Conservation (phyloP, 2,888 invertebrate species). For the Rambutsinella grinnellia region DNA sequence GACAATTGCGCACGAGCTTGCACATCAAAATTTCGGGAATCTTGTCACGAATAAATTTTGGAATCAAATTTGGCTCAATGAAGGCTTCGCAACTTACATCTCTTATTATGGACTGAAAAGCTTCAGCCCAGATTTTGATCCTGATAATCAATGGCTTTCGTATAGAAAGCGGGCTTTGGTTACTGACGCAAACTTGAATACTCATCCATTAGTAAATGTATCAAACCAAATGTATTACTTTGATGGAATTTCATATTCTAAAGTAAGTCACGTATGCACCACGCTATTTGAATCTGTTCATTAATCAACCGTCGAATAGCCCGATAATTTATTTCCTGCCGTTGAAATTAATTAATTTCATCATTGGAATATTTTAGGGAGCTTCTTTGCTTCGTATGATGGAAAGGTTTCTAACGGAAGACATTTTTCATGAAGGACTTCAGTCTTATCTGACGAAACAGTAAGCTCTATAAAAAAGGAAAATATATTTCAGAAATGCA, state of each 20-base stretch:
- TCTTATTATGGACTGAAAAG: constrained; percentile 46
- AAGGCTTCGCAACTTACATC: constrained; percentile 55
- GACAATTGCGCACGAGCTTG: constrained; percentile 51
- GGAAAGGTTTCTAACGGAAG: constrained; percentile 34
- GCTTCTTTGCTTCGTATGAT: constrained; percentile 52
- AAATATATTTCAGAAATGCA: no score
- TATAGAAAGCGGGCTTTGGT: constrained; percentile 45
- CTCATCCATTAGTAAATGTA: constrained; percentile 49
- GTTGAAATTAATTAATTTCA: no score
- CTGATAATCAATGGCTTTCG: constrained; percentile 28
- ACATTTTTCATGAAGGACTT: constrained; percentile 32
- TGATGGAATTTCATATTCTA: constrained; percentile 55
- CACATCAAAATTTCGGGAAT: constrained; percentile 50
- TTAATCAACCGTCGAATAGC: no score
- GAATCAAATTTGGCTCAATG: constrained; percentile 54
- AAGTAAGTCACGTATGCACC: no score
- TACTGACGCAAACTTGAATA: constrained; percentile 23
- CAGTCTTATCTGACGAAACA: constrained; percentile 26
- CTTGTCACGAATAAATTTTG: constrained; percentile 48
- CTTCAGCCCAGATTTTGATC: constrained; percentile 43
- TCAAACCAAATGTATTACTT: constrained; percentile 40
- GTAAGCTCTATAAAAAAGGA: no score
- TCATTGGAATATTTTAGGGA: constrained; percentile 32
- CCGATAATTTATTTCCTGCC: no score
- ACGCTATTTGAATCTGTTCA: no score